Conservation (phyloP, 2,888 invertebrate species). For the Horisme vitalbata region DNA sequence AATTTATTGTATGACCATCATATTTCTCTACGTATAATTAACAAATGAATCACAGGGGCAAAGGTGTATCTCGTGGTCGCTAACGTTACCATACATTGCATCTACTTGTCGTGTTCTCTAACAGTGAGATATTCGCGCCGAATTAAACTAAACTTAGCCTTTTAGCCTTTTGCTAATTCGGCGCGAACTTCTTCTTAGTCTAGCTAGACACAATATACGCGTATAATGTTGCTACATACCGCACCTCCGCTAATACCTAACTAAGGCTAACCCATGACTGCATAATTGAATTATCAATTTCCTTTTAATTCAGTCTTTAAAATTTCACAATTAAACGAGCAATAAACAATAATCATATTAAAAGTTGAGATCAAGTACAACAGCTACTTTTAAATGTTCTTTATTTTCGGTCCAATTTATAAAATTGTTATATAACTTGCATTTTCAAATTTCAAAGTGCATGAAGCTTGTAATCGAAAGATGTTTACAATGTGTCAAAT, state of each 20-base stretch:
- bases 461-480: too few species aligned
- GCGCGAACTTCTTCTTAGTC: slow-evolving; percentile 30
- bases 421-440: too few species aligned
- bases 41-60: slow-evolving; percentile 80
- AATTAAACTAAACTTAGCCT: slow-evolving; percentile 2
- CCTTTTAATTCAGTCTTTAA: slow-evolving; percentile 79
- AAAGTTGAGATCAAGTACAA: slow-evolving; percentile 8
- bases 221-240: slow-evolving; percentile 39
- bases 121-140: slow-evolving; percentile 32
- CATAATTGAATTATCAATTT: slow-evolving; percentile 76
- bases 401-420: background rate
- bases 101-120: slow-evolving; percentile 53
- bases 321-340: slow-evolving; percentile 68
- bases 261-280: slow-evolving; percentile 66
- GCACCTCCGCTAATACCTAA: slow-evolving; percentile 45
- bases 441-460: too few species aligned
- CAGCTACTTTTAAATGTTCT: background rate
- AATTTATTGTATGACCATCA: slow-evolving; percentile 73
- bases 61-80: slow-evolving; percentile 70
- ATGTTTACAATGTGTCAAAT: too few species aligned
- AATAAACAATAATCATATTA: slow-evolving; percentile 50
- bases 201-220: slow-evolving; percentile 57
- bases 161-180: slow-evolving; percentile 8
- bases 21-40: slow-evolving; percentile 64
- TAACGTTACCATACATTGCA: slow-evolving; percentile 51